Conservation (phyloP, 2,797 vertebrate species). For the Enteromius treurensis region DNA sequence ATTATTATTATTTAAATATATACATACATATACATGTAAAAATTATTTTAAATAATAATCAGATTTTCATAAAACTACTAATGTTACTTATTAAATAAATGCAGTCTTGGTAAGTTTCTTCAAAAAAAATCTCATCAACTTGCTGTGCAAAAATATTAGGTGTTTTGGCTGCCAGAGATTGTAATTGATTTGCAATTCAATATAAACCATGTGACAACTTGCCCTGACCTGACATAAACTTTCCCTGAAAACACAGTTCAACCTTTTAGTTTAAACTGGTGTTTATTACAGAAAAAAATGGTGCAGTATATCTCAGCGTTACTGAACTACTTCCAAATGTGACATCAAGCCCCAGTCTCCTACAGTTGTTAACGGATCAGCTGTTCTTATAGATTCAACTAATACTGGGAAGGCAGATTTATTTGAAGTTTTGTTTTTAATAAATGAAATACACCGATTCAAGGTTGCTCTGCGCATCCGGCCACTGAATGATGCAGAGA, state of each 20-base stretch:
- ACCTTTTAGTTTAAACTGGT: not conserved
- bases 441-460: not conserved
- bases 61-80: not conserved
- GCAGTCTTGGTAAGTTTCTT: not conserved
- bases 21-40: no score
- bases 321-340: not conserved
- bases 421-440: not conserved
- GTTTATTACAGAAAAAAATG: not conserved
- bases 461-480: conserved; percentile 69
- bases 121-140: not conserved
- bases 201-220: not conserved
- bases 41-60: not conserved
- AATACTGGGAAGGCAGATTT: not conserved
- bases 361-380: not conserved
- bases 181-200: not conserved
- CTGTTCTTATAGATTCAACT: not conserved
- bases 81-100: not conserved
- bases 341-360: not conserved
- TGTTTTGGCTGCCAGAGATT: not conserved
- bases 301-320: not conserved
- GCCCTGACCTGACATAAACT: not conserved
- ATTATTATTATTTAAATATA: not conserved
- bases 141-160: not conserved
- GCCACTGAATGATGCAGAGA: conserved; percentile 59
- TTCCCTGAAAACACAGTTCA: not conserved